A percentile compares a stretch with the other conserved stretches of the same genome.
Conservation (phyloP, 2,797 vertebrate species). For the Lindbergichthys nudifrons region DNA sequence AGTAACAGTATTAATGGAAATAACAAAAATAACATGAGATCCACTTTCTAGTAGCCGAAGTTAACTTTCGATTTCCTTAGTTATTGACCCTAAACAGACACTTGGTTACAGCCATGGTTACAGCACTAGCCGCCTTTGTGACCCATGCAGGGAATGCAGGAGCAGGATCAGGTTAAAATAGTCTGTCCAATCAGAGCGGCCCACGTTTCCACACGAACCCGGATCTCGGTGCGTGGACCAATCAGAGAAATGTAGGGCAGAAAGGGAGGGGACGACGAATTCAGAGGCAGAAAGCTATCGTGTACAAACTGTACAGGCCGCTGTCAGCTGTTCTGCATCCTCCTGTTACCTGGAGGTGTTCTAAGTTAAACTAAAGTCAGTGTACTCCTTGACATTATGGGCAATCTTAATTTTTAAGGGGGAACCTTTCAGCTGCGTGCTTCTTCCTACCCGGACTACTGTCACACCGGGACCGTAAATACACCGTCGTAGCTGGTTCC, state of each 20-base stretch:
- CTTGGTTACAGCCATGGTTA: background rate
- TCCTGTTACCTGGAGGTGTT: background rate
- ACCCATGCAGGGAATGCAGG: conserved; percentile 32
- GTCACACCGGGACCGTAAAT: conserved; percentile 76
- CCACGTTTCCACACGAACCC: conserved; percentile 79
- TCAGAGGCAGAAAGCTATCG: conserved; percentile 18
- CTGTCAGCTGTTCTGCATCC: conserved; percentile 24
- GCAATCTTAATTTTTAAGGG: background rate
- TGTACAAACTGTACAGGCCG: conserved; percentile 13
- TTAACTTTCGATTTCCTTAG: background rate
- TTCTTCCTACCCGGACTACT: conserved; percentile 75
- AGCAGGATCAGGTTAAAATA: conserved; percentile 62
- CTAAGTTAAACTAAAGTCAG: background rate
- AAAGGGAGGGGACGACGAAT: conserved; percentile 25
- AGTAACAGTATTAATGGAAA: no score
- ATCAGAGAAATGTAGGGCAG: conserved; percentile 54
- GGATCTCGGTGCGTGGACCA: conserved; percentile 66
- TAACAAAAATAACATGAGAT: background rate
- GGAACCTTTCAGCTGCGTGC: conserved; percentile 66
- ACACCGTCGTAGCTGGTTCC: conserved; percentile 40
- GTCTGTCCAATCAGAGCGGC: conserved; percentile 77
- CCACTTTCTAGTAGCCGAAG: background rate
- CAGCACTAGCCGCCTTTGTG: background rate
- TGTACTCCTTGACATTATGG: fast-evolving
- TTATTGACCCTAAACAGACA: background rate